Conservation (phyloP, 1,140 invertebrate species). For the Chlorops oryzae region DNA sequence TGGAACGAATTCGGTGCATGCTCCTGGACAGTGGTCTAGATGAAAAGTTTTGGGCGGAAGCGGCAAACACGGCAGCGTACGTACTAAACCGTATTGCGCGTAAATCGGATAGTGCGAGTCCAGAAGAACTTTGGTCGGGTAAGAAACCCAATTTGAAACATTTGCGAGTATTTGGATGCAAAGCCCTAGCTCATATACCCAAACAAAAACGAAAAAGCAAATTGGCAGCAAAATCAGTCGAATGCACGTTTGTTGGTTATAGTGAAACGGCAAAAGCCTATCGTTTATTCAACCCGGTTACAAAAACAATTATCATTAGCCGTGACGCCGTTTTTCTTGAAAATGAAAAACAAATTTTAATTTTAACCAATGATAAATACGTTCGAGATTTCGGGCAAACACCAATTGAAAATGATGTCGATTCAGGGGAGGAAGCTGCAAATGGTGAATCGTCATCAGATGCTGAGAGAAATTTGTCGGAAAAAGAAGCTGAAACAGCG, state of each 20-base stretch:
- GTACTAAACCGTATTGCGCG: slow-evolving; percentile 9
- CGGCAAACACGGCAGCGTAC: slow-evolving; percentile 31
- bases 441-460: too few relatives aligned
- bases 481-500: too few relatives aligned
- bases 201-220: slow-evolving; percentile 21
- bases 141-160: slow-evolving; percentile 8
- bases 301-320: slow-evolving; percentile 27
- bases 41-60: slow-evolving; percentile 50
- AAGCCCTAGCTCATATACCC: slow-evolving; percentile 16
- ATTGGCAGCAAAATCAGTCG: slow-evolving; percentile 19
- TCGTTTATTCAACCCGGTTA: slow-evolving; percentile 26
- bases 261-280: slow-evolving; percentile 27
- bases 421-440: too few relatives aligned
- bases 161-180: slow-evolving; percentile 10
- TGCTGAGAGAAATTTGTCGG: too few relatives aligned
- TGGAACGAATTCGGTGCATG: slow-evolving; percentile 15
- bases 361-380: too few relatives aligned
- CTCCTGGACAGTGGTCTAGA: slow-evolving; percentile 34
- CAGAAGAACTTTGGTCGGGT: slow-evolving; percentile 10
- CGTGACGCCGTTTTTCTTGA: slow-evolving; percentile 32
- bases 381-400: too few relatives aligned
- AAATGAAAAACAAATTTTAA: too few relatives aligned
- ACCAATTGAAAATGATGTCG: too few relatives aligned
- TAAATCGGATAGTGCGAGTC: background rate
- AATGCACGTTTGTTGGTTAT: slow-evolving; percentile 35